Conservation (phyloP, 2,113 vertebrate genomes). For the Gobio gobio region DNA sequence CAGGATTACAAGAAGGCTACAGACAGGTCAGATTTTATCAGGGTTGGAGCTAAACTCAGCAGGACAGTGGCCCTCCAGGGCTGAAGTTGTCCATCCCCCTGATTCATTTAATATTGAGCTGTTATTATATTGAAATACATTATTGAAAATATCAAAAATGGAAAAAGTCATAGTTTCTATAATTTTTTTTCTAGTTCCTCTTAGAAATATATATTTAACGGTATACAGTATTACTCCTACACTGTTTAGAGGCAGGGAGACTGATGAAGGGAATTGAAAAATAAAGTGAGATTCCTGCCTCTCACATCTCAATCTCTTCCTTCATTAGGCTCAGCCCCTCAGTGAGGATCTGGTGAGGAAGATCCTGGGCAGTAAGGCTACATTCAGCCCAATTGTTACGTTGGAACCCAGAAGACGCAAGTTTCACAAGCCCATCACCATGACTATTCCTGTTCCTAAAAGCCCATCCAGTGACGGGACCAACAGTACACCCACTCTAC, state of each 20-base stretch:
- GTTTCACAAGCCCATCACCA: constrained; percentile 98
- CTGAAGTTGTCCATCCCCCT: not conserved
- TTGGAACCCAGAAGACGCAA: constrained; percentile 95
- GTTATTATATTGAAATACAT: too few species aligned
- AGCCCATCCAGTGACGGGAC: constrained; percentile 81
- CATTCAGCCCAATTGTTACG: constrained; percentile 94
- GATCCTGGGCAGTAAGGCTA: constrained; percentile 95
- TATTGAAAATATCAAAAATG: too few species aligned
- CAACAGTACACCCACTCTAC: constrained; percentile 85
- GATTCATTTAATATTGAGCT: not conserved
- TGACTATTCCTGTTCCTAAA: constrained; percentile 96
- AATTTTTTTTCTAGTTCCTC: not conserved
- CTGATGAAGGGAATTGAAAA: not conserved
- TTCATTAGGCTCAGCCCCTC: constrained; percentile 89
- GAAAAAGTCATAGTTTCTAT: not conserved
- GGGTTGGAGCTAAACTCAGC: too few species aligned
- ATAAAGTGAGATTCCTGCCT: not conserved
- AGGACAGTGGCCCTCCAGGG: too few species aligned
- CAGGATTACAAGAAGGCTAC: too few species aligned
- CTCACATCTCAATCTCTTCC: not conserved
- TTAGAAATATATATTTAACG: not conserved
- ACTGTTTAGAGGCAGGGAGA: not conserved
- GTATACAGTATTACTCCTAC: not conserved
- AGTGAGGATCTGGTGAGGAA: constrained; percentile 88
- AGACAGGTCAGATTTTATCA: too few species aligned